Percentiles rank a stretch among this genome's conserved stretches.
Evolutionary conservation across 2,113 vertebrate genomes (phyloP).

Genomic region (Pogona vitticeps): DNA sequence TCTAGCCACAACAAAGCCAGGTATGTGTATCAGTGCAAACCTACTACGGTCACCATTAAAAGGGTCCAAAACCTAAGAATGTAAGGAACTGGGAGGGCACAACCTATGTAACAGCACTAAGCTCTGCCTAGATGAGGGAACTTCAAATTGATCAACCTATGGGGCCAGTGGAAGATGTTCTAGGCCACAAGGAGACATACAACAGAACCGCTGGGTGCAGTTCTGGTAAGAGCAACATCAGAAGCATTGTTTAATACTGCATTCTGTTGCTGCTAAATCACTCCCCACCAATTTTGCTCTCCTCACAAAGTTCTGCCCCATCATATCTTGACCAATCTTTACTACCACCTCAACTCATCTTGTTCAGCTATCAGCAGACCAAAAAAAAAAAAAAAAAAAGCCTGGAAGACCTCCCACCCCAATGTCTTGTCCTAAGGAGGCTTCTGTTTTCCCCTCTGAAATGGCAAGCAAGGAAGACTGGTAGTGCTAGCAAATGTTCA

Average conservation of each 20-base stretch:
- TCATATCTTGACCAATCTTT: not conserved
- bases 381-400: no score
- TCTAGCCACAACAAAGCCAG: not conserved
- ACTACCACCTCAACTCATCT: not conserved
- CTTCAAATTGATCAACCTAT: not conserved
- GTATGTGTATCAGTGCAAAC: no score
- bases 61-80: no score
- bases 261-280: not conserved
- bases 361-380: not conserved
- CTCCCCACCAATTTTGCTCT: not conserved
- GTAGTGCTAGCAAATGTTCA: no score
- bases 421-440: no score
- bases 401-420: no score
- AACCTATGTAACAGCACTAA: not conserved
- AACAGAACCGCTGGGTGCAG: not conserved
- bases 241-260: not conserved
- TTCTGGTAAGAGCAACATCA: not conserved
- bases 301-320: not conserved
- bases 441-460: no score
- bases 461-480: no score
- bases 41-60: no score
- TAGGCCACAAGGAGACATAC: not conserved
- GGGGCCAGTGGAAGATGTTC: not conserved
- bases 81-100: no score
- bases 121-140: not conserved